Percentiles rank a stretch among this genome's conserved stretches.
These are phyloP conservation scores for Craterocephalus amniculus DNA, from an alignment of 2,797 vertebrate genomes.

Conservation along the genomic window DNA sequence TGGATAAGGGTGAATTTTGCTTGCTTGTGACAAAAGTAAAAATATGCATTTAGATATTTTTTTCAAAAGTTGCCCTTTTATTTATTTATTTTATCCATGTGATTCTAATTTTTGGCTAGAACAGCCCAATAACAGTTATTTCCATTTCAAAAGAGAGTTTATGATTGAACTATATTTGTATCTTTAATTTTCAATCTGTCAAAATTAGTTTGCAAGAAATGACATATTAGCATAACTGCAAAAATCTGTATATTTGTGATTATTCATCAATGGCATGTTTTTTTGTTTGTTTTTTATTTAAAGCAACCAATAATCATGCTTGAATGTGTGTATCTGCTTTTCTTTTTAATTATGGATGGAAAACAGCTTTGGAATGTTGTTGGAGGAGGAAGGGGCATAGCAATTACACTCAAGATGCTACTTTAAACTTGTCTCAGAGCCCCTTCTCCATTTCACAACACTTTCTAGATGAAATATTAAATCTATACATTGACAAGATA, in stretches of 20 bases:
- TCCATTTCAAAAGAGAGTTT: too few relatives aligned
- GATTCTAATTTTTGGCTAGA: background rate
- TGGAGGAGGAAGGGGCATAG: too few relatives aligned
- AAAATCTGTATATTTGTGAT: background rate
- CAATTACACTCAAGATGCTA: background rate
- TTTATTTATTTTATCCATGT: background rate
- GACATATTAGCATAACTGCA: too few relatives aligned
- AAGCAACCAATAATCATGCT: background rate
- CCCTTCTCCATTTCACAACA: background rate
- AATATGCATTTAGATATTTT: background rate
- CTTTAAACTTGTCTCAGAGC: background rate
- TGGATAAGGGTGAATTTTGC: background rate
- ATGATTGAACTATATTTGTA: too few relatives aligned
- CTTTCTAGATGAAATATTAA: background rate
- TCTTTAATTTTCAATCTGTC: too few relatives aligned
- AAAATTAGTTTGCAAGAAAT: too few relatives aligned
- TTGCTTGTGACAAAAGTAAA: background rate
- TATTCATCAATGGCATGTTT: background rate
- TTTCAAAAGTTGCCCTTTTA: too few relatives aligned
- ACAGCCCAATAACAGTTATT: background rate
- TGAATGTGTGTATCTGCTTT: background rate
- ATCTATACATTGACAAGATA: background rate
- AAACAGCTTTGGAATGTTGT: background rate
- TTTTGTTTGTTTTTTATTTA: too few relatives aligned
- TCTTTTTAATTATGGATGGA: background rate